phyloP scores from a whole-genome alignment of 2,113 vertebrate genomes.

The Neodon shergylaensis region DNA sequence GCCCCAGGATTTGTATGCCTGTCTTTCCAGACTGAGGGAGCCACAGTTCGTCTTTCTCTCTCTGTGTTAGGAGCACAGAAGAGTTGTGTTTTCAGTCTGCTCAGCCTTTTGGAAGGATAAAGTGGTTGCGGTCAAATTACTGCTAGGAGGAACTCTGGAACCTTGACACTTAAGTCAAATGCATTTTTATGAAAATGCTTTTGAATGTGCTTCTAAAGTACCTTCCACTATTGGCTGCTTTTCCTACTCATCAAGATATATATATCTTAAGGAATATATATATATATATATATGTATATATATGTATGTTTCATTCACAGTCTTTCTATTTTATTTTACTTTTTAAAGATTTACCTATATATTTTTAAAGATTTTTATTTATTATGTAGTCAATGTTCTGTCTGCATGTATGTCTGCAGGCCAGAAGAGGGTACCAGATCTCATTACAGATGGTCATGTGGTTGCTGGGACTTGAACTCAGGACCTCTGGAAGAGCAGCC shows the following conservation, averaged over 20 bases:
- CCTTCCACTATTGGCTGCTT: not conserved
- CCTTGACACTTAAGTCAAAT: not conserved
- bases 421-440: too few species aligned
- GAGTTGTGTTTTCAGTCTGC: not conserved
- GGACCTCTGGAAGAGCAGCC: too few species aligned
- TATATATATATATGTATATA: not conserved
- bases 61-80: not conserved
- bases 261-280: not conserved
- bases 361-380: too few species aligned
- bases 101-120: not conserved
- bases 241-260: not conserved
- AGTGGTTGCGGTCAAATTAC: not conserved
- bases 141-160: not conserved
- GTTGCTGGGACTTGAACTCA: too few species aligned
- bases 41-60: not conserved
- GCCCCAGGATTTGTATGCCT: not conserved
- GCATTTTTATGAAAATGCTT: conserved; percentile 9
- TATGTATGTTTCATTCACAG: not conserved
- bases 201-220: not conserved
- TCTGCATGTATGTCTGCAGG: too few species aligned
- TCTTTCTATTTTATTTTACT: not conserved
- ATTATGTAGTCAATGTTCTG: too few species aligned
- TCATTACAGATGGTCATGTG: too few species aligned
- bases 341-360: not conserved
- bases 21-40: not conserved